Evolutionary conservation across 2,113 vertebrate genomes (phyloP).

Genomic region (Deroptyus accipitrinus): DNA sequence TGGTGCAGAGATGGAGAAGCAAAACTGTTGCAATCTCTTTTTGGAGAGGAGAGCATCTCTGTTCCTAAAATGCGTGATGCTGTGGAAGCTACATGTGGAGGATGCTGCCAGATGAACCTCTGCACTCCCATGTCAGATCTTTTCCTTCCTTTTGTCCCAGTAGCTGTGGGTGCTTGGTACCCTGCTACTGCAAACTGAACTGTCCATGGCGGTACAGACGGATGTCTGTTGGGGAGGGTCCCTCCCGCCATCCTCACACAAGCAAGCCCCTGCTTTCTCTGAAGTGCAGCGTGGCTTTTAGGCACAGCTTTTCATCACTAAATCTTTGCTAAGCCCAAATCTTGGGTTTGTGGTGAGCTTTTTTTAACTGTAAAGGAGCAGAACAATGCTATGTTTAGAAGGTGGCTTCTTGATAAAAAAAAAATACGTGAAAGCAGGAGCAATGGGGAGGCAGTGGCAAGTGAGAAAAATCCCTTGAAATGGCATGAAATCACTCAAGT

Average conservation of each 20-base stretch:
- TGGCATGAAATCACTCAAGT: accelerated
- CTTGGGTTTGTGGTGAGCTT: background rate
- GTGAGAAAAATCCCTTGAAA: background rate
- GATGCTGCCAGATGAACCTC: background rate
- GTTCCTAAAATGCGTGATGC: background rate
- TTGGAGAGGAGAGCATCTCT: background rate
- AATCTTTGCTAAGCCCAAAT: background rate
- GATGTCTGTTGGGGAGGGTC: background rate
- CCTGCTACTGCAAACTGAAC: background rate
- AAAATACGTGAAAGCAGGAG: accelerated
- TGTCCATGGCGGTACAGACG: accelerated
- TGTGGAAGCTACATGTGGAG: background rate
- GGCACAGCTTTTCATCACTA: accelerated
- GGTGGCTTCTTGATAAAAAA: background rate
- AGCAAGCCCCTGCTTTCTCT: background rate
- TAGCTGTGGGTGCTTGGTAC: background rate
- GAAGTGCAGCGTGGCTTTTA: background rate
- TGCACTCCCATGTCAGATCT: background rate
- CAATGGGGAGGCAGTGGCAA: background rate
- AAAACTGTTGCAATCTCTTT: background rate
- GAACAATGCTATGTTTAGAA: background rate
- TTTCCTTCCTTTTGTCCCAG: background rate
- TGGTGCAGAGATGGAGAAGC: background rate
- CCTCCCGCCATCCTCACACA: accelerated
- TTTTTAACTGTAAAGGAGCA: background rate